A percentile compares a stretch with the other conserved stretches of the same genome.
Evolutionary conservation across 1,140 invertebrate species (phyloP).

Genomic region (Orius insidiosus): DNA sequence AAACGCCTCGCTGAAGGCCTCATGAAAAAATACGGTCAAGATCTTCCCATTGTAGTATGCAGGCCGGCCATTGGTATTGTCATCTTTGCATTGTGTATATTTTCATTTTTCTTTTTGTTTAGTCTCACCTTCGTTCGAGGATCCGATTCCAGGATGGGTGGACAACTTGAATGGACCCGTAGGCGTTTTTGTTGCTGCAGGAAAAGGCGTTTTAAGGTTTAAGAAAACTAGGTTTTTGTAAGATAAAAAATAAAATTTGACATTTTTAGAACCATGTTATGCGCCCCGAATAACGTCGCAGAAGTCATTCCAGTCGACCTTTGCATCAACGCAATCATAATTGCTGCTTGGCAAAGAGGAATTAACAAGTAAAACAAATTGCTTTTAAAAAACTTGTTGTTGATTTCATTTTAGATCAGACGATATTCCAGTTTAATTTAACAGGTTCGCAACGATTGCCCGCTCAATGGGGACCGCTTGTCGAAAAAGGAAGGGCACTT

Average conservation of each 20-base stretch:
- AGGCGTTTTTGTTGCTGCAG: constrained; percentile 29
- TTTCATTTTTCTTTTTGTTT: too few relatives aligned
- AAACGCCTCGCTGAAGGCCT: constrained; percentile 33
- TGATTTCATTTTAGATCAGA: constrained; percentile 2
- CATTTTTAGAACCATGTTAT: constrained; percentile 34
- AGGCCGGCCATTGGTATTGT: constrained; percentile 49
- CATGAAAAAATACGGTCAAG: constrained; percentile 24
- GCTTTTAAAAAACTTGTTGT: too few relatives aligned
- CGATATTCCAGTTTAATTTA: constrained; percentile 52
- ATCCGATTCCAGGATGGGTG: constrained; percentile 39
- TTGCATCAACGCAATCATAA: constrained; percentile 40
- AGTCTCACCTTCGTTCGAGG: constrained; percentile 24
- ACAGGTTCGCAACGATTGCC: constrained; percentile 44
- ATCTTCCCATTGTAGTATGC: constrained; percentile 40
- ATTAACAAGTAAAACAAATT: constrained; percentile 15
- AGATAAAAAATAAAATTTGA: too few relatives aligned
- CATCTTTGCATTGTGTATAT: not conserved
- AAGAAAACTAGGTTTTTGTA: too few relatives aligned
- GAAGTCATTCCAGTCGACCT: constrained; percentile 50
- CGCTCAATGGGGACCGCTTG: constrained; percentile 49
- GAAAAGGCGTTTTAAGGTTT: constrained; percentile 40
- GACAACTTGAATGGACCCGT: constrained; percentile 51
- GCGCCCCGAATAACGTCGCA: constrained; percentile 27
- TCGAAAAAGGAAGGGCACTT: constrained; percentile 24
- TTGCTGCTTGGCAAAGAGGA: constrained; percentile 31